Conservation (phyloP, 2,797 vertebrate genomes). For the Dermochelys coriacea region DNA sequence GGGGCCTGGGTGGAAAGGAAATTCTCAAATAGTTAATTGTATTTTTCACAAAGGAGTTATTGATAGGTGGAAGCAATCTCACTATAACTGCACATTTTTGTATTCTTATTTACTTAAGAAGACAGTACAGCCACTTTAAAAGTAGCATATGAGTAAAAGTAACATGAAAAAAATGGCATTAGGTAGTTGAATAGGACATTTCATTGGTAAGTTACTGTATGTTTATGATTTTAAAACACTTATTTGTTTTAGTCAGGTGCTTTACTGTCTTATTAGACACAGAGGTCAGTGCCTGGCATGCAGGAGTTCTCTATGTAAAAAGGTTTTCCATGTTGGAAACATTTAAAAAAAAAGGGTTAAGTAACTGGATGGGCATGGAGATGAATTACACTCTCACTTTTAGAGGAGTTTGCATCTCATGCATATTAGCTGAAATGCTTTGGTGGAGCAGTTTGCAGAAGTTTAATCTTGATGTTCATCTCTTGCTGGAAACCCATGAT, state of each 20-base stretch:
- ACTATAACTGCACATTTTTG: background rate
- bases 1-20: background rate
- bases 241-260: background rate
- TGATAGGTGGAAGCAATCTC: background rate
- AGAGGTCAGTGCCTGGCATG: background rate
- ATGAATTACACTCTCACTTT: background rate
- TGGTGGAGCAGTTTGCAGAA: background rate
- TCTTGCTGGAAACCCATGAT: background rate
- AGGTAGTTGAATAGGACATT: background rate
- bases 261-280: background rate
- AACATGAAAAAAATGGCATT: background rate
- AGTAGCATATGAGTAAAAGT: background rate
- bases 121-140: constrained; percentile 1
- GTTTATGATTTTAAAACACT: background rate
- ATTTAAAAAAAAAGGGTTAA: background rate
- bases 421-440: background rate
- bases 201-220: background rate
- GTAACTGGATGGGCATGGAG: background rate
- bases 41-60: background rate
- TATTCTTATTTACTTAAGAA: background rate
- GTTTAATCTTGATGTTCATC: background rate
- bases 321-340: background rate
- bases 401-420: fast-evolving
- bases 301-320: background rate
- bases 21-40: background rate